Percentiles rank a stretch among this genome's conserved stretches.
Evolutionary conservation across 2,888 invertebrate species (phyloP).

Genomic region (Aspidiotus rigidus): DNA sequence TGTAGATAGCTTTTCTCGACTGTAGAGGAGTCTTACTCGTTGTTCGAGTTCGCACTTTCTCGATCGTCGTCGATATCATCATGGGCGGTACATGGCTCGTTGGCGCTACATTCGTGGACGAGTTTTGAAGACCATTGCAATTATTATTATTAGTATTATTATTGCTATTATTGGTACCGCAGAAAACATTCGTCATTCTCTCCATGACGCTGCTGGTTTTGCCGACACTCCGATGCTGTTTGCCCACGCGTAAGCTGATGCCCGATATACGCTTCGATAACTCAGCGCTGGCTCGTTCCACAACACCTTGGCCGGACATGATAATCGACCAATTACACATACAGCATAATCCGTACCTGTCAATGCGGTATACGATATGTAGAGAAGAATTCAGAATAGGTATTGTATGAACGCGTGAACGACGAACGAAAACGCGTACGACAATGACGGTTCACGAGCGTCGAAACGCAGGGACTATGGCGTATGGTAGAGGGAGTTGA

Average conservation of each 20-base stretch:
- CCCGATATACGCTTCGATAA: slow-evolving; percentile 81
- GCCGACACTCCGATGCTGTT: slow-evolving; percentile 46
- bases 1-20: slow-evolving; percentile 32
- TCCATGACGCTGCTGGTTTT: slow-evolving; percentile 66
- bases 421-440: neutral
- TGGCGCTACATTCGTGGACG: neutral
- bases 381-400: no score
- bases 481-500: neutral
- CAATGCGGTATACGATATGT: no score
- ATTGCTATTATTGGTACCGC: slow-evolving; percentile 55
- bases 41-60: neutral
- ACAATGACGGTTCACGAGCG: slow-evolving; percentile 11
- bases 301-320: slow-evolving; percentile 79
- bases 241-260: slow-evolving; percentile 57
- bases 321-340: slow-evolving; percentile 40
- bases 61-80: neutral
- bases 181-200: slow-evolving; percentile 75
- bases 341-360: slow-evolving; percentile 7
- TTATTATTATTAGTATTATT: slow-evolving; percentile 36
- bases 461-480: slow-evolving; percentile 28
- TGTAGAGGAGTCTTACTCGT: slow-evolving; percentile 28
- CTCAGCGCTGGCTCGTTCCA: slow-evolving; percentile 84
- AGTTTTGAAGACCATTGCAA: slow-evolving; percentile 1
- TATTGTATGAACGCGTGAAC: neutral
- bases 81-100: neutral